These are phyloP conservation scores for Standfussiana lucernea DNA, from an alignment of 2,888 invertebrate genomes.

Conservation along the genomic window DNA sequence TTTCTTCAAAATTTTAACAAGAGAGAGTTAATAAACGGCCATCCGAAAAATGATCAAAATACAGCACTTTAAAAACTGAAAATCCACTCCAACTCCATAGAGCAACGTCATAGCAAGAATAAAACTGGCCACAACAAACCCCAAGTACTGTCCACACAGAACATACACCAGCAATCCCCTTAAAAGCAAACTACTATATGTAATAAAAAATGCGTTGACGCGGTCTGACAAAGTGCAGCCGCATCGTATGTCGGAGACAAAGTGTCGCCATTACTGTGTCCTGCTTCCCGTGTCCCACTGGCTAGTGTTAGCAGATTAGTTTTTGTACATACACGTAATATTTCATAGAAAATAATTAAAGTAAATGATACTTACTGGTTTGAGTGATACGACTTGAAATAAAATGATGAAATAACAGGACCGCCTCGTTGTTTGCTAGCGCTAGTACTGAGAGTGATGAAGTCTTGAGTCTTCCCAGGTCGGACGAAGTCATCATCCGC, in stretches of 20 bases:
- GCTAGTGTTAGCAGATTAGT: constrained; percentile 54
- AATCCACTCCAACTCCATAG: not conserved
- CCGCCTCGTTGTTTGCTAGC: not conserved
- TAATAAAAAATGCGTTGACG: constrained; percentile 78
- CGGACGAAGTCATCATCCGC: not conserved
- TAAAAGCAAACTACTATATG: constrained; percentile 70
- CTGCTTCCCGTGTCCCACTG: constrained; percentile 42
- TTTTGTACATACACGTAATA: constrained; percentile 46
- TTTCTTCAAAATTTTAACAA: not conserved
- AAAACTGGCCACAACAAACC: constrained; percentile 41
- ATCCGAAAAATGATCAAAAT: not conserved
- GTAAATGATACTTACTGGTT: constrained; percentile 6
- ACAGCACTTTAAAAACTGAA: not conserved
- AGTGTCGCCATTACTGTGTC: constrained; percentile 62
- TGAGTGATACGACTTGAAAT: constrained; percentile 3
- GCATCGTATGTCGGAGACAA: constrained; percentile 67
- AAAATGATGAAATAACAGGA: not conserved
- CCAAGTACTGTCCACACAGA: constrained; percentile 15
- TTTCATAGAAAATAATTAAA: constrained; percentile 40
- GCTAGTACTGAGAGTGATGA: too few relatives aligned
- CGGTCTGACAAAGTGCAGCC: constrained; percentile 75
- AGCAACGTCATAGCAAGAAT: constrained; percentile 14
- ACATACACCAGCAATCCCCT: constrained; percentile 61
- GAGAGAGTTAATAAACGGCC: not conserved
- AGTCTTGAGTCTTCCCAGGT: too few relatives aligned